Conservation (phyloP, 2,888 invertebrate genomes). For the Silvanus unidentatus region DNA sequence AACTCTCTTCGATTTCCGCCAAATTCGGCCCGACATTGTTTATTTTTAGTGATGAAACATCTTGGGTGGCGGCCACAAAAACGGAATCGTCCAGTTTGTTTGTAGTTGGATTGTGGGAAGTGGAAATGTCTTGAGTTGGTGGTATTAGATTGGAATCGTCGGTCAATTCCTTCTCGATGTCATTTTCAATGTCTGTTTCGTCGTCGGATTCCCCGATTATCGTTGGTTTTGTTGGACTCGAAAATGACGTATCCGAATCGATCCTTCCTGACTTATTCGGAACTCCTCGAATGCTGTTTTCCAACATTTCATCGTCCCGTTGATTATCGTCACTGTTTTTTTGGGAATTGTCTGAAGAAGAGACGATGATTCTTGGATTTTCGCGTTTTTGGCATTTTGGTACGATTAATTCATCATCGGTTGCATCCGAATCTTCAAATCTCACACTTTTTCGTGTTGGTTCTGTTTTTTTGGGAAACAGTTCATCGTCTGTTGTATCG, state of each 20-base stretch:
- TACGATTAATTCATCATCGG: background rate
- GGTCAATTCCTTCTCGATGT: background rate
- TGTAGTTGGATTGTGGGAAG: conserved; percentile 4
- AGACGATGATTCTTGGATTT: too few species aligned
- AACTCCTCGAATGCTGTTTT: too few species aligned
- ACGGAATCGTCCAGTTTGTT: conserved; percentile 24
- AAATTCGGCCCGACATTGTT: too few species aligned
- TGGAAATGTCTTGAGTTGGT: conserved; percentile 1
- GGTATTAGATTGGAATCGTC: conserved; percentile 9
- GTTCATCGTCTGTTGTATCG: too few species aligned
- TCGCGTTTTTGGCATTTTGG: too few species aligned
- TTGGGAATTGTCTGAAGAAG: too few species aligned
- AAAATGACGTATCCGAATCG: too few species aligned
- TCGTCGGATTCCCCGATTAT: background rate
- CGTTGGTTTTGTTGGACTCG: background rate
- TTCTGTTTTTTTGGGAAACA: background rate
- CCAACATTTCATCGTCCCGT: too few species aligned
- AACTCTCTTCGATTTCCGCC: too few species aligned
- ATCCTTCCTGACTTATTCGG: too few species aligned
- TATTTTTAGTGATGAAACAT: conserved; percentile 15
- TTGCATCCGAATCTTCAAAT: background rate
- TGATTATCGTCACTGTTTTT: too few species aligned
- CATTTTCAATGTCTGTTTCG: background rate
- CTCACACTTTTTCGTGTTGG: conserved; percentile 11
- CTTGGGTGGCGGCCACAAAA: conserved; percentile 30